Percentiles rank a stretch among this genome's conserved stretches.
Conservation (phyloP, 30 jellyfish, hydroid and myxozoan species). For the Pelagia noctiluca region DNA sequence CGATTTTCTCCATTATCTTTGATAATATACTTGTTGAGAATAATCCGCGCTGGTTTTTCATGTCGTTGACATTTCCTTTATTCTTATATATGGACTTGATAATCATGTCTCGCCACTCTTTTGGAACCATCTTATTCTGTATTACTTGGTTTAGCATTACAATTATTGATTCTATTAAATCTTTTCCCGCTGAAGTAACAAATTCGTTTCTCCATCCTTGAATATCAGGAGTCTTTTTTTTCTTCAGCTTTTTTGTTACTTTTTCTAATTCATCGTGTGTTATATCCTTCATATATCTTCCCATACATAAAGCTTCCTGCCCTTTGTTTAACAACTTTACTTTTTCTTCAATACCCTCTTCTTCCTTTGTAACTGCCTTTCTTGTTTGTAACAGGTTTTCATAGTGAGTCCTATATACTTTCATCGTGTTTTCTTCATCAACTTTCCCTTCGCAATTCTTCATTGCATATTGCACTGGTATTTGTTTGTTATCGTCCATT, state of each 20-base stretch:
- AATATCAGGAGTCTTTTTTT: neutral
- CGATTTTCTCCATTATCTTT: slow-evolving; percentile 12
- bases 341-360: neutral
- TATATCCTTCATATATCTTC: neutral
- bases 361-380: neutral
- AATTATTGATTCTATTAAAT: slow-evolving; percentile 11
- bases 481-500: neutral
- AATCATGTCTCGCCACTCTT: slow-evolving; percentile 27
- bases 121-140: slow-evolving; percentile 11
- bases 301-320: neutral
- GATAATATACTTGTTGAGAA: slow-evolving; percentile 26
- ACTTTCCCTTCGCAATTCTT: neutral
- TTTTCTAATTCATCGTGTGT: neutral
- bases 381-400: neutral
- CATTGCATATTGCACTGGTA: neutral
- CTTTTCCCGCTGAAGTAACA: slow-evolving; percentile 22
- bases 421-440: neutral
- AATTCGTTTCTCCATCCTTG: slow-evolving; percentile 13
- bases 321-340: neutral
- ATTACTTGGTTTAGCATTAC: slow-evolving; percentile 4
- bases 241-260: neutral
- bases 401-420: neutral
- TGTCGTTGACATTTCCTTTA: slow-evolving; percentile 30
- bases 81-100: slow-evolving; percentile 34
- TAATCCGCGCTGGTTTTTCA: slow-evolving; percentile 46